Evolutionary conservation across 2,113 vertebrate genomes (phyloP).

Genomic region (Sitta europaea): DNA sequence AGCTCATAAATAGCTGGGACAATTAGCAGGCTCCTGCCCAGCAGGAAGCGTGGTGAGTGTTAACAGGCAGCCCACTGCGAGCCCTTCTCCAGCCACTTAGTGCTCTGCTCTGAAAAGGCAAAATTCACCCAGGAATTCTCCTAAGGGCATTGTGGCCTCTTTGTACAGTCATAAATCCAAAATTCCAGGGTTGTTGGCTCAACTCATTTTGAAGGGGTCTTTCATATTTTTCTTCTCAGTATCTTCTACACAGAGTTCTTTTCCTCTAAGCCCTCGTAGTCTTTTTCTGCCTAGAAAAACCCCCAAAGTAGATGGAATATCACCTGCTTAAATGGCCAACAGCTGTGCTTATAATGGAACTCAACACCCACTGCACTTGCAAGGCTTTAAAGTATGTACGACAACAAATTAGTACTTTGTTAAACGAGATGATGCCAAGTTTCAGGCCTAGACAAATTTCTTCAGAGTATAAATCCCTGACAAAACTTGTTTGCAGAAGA

Average conservation of each 20-base stretch:
- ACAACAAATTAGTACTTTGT: not conserved
- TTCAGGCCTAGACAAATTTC: conserved; percentile 3
- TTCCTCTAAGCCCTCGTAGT: not conserved
- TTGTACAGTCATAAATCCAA: not conserved
- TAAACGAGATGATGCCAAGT: not conserved
- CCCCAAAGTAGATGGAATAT: not conserved
- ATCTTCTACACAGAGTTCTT: not conserved
- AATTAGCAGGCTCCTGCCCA: not conserved
- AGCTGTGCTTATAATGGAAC: not conserved
- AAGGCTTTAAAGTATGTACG: not conserved
- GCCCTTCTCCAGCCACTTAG: not conserved
- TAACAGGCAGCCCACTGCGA: accelerated
- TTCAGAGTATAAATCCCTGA: not conserved
- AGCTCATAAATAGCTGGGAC: not conserved
- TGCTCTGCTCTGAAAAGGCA: not conserved
- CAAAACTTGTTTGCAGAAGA: not conserved
- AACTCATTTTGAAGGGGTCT: not conserved
- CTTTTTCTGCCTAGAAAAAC: not conserved
- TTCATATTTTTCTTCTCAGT: not conserved
- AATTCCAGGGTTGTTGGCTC: not conserved
- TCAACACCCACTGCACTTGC: not conserved
- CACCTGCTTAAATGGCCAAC: not conserved
- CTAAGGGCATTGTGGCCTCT: not conserved
- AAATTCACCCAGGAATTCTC: not conserved
- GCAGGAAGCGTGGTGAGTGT: not conserved